Conservation (phyloP, 2,888 invertebrate genomes). For the Agonopterix heracliana region DNA sequence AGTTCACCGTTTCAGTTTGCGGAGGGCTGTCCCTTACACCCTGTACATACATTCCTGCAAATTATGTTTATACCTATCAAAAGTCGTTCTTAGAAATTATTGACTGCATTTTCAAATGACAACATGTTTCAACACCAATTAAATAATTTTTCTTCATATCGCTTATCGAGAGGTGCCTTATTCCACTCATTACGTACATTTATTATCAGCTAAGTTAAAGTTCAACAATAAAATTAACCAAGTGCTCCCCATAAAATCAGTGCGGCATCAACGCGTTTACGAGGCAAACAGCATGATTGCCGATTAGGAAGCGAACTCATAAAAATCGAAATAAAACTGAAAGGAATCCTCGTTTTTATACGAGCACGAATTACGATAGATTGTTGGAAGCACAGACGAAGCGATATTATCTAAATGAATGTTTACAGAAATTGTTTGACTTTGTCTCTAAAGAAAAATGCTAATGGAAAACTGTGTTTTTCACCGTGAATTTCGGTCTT, state of each 20-base stretch:
- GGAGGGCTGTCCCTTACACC: no score
- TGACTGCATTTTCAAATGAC: no score
- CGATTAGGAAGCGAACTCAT: slow-evolving; percentile 37
- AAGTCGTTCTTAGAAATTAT: no score
- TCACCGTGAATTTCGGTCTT: no score
- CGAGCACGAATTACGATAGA: neutral
- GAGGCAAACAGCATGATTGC: slow-evolving; percentile 28
- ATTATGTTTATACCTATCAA: no score
- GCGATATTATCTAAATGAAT: no score
- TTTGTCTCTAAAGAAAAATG: no score
- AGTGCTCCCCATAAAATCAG: slow-evolving; percentile 2
- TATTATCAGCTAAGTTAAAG: neutral
- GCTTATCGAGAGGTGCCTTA: neutral
- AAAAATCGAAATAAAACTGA: slow-evolving; percentile 33
- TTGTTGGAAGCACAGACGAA: no score
- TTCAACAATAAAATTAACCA: slow-evolving; percentile 3
- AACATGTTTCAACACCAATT: neutral
- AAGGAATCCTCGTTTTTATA: slow-evolving; percentile 18
- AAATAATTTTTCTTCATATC: neutral
- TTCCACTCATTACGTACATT: neutral
- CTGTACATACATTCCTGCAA: no score
- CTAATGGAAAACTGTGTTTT: no score
- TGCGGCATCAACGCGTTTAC: slow-evolving; percentile 22
- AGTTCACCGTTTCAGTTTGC: no score
- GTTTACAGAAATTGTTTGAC: no score